Percentiles rank a stretch among this genome's conserved stretches.
phyloP scores from a whole-genome alignment of 1,140 invertebrate genomes.

The Luehdorfia chinensis region DNA sequence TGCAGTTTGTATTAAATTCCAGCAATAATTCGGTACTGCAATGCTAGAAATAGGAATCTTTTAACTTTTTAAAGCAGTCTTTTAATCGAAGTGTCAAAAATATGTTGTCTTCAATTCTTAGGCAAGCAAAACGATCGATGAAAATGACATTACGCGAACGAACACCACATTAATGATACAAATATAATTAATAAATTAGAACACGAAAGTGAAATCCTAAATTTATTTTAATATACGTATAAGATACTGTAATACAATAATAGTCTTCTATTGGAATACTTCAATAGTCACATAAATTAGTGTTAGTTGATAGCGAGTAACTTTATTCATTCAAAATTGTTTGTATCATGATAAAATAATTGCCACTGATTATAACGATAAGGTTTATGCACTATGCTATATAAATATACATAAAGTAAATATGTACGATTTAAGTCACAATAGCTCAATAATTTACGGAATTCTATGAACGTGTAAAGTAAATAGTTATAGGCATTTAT shows the following conservation, averaged over 20 bases:
- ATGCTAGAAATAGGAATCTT: too few relatives aligned
- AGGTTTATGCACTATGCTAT: constrained; percentile 59
- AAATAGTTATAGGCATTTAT: constrained; percentile 44
- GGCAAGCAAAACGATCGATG: constrained; percentile 39
- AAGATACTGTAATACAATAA: constrained; percentile 63
- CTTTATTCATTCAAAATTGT: constrained; percentile 32
- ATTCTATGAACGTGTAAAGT: constrained; percentile 54
- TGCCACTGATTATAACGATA: constrained; percentile 41
- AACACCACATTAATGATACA: constrained; percentile 69
- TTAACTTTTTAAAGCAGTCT: too few relatives aligned
- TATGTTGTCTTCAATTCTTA: constrained; percentile 37
- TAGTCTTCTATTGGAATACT: constrained; percentile 43
- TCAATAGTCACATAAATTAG: constrained; percentile 20
- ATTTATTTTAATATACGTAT: constrained; percentile 58
- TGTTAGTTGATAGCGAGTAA: constrained; percentile 31
- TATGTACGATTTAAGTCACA: constrained; percentile 43
- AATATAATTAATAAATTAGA: constrained; percentile 54
- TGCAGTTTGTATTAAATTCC: too few relatives aligned
- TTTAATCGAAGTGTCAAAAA: too few relatives aligned
- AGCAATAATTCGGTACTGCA: too few relatives aligned
- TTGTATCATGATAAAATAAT: constrained; percentile 34
- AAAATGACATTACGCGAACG: constrained; percentile 61
- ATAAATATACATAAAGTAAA: constrained; percentile 33
- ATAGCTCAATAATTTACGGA: constrained; percentile 67
- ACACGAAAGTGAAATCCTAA: constrained; percentile 58